phyloP scores from a whole-genome alignment of 2,113 vertebrate species.

The Ptyas mucosa region DNA sequence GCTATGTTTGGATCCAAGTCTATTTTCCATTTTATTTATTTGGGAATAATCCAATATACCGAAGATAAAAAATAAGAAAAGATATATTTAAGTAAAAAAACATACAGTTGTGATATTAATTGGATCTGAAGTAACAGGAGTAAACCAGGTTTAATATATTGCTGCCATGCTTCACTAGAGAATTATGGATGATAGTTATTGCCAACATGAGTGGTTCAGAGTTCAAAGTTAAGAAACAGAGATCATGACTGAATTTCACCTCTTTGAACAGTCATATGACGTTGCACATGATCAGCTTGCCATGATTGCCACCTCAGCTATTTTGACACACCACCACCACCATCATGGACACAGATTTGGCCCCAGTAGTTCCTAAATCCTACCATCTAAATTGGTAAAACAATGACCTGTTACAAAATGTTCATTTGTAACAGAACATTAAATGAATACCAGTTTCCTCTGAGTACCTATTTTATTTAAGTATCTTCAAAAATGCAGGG shows the following conservation, averaged over 20 bases:
- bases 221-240: background rate
- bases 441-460: background rate
- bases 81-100: background rate
- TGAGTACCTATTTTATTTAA: background rate
- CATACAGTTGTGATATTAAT: background rate
- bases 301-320: background rate
- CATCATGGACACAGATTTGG: background rate
- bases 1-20: background rate
- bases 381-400: background rate
- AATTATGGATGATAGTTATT: background rate
- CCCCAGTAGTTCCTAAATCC: background rate
- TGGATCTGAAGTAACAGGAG: background rate
- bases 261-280: background rate
- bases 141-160: background rate
- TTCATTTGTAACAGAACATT: background rate
- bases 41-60: background rate
- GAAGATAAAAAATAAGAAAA: background rate
- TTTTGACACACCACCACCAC: background rate
- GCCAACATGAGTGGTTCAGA: background rate
- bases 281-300: background rate
- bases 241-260: background rate
- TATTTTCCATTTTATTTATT: background rate
- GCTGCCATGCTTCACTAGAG: background rate
- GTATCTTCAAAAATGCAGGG: background rate
- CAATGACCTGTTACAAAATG: background rate